These are phyloP conservation scores for Platyscapa corneri DNA, from an alignment of 1,140 invertebrate genomes.

Conservation along the genomic window DNA sequence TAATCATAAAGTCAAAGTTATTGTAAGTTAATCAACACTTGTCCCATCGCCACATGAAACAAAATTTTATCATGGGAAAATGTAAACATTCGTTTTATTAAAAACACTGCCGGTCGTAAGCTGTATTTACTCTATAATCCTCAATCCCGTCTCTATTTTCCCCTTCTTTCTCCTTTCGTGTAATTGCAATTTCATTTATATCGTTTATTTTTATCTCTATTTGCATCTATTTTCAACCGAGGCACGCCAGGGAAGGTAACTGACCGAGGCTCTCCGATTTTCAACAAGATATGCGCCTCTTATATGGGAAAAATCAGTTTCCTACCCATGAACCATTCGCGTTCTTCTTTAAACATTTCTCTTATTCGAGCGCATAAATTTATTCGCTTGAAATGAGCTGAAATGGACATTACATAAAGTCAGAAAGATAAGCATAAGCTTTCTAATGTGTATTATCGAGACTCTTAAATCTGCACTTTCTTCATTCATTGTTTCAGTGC, in stretches of 20 bases:
- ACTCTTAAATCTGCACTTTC: background rate
- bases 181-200: slow-evolving; percentile 3
- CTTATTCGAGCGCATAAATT: background rate
- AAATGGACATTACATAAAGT: background rate
- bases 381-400: background rate
- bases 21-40: background rate
- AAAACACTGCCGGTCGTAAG: background rate
- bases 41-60: background rate
- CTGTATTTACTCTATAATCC: background rate
- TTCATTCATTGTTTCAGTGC: background rate
- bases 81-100: background rate
- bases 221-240: slow-evolving; percentile 1
- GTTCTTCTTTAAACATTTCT: background rate
- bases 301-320: slow-evolving; percentile 1
- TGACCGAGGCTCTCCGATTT: background rate
- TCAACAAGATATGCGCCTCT: background rate
- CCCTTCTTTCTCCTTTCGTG: background rate
- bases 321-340: background rate
- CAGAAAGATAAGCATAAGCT: background rate
- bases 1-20: background rate
- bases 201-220: background rate
- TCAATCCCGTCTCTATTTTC: background rate
- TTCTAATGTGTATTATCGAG: background rate
- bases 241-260: background rate
- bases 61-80: background rate